phyloP scores from a whole-genome alignment of 1,140 invertebrate genomes.

The Diachasmimorpha longicaudata region DNA sequence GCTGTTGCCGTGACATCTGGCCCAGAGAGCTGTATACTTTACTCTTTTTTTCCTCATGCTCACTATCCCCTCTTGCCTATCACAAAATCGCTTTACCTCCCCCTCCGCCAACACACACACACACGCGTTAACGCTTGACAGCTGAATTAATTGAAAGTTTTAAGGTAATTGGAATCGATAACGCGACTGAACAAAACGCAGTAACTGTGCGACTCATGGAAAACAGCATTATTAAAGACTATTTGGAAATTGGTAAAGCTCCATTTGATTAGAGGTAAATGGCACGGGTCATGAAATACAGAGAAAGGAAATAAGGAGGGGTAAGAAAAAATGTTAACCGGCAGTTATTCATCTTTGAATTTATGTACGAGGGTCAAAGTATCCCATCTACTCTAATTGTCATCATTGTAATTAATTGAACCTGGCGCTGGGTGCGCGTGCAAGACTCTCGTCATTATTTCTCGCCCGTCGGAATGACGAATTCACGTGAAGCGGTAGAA shows the following conservation, averaged over 20 bases:
- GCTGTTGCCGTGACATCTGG: slow-evolving; percentile 40
- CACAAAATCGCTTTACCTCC: slow-evolving; percentile 19
- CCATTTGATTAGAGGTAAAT: background rate
- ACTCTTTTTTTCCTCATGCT: background rate
- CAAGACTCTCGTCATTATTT: slow-evolving; percentile 15
- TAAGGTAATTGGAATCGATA: slow-evolving; percentile 53
- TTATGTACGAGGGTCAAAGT: background rate
- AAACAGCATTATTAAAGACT: background rate
- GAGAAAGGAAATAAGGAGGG: background rate
- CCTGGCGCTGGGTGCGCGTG: slow-evolving; percentile 2
- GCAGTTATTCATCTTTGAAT: background rate
- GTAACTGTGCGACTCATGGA: background rate
- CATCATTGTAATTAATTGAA: slow-evolving; percentile 27
- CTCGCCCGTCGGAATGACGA: slow-evolving; percentile 12
- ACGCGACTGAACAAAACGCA: slow-evolving; percentile 35
- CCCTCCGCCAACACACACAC: background rate
- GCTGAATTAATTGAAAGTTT: slow-evolving; percentile 57
- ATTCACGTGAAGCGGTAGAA: slow-evolving; percentile 2
- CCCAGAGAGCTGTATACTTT: slow-evolving; percentile 21
- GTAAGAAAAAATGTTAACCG: background rate
- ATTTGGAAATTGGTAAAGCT: background rate
- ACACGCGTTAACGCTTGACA: slow-evolving; percentile 41
- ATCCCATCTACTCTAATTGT: slow-evolving; percentile 18
- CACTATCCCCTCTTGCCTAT: background rate
- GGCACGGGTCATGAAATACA: background rate